A percentile compares a stretch with the other conserved stretches of the same genome.
Evolutionary conservation across 2,888 invertebrate genomes (phyloP).

Genomic region (Apotomis betuletana): DNA sequence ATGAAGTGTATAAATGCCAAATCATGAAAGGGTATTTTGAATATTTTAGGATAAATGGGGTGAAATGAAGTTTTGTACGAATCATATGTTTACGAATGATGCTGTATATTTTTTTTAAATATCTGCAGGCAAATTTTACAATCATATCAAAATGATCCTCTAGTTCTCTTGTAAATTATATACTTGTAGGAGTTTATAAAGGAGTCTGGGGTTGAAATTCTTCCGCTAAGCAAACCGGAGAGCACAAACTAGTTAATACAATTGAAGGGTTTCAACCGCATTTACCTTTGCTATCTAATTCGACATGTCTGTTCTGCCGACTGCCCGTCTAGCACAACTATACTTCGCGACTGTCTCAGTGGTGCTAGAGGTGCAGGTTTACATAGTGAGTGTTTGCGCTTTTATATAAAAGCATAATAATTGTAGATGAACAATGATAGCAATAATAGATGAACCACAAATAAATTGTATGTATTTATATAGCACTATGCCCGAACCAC

Average conservation of each 20-base stretch:
- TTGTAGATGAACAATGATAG: conserved; percentile 46
- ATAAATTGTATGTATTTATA: conserved; percentile 1
- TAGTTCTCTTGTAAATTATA: conserved; percentile 64
- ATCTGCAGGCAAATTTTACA: conserved; percentile 69
- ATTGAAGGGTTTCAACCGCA: conserved; percentile 33
- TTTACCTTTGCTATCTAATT: conserved; percentile 26
- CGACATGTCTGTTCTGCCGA: too few relatives aligned
- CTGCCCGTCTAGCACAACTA: too few relatives aligned
- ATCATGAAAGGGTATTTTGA: conserved; percentile 81
- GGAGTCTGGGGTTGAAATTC: conserved; percentile 49
- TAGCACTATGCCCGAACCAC: conserved; percentile 6
- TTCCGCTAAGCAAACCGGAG: conserved; percentile 43
- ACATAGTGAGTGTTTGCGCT: conserved; percentile 58
- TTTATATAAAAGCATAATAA: conserved; percentile 64
- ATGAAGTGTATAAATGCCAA: conserved; percentile 75
- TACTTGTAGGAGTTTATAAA: conserved; percentile 59
- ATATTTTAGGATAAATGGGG: conserved; percentile 77
- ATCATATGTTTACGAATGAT: conserved; percentile 75
- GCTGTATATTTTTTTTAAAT: conserved; percentile 77
- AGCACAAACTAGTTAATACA: conserved; percentile 53
- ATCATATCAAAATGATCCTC: conserved; percentile 75
- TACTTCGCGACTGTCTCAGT: too few relatives aligned
- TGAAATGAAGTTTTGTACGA: conserved; percentile 78
- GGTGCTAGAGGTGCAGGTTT: not conserved
- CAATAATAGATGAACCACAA: conserved; percentile 35